phyloP scores from a whole-genome alignment of 1,140 invertebrate species.

The Meteorus sp. region DNA sequence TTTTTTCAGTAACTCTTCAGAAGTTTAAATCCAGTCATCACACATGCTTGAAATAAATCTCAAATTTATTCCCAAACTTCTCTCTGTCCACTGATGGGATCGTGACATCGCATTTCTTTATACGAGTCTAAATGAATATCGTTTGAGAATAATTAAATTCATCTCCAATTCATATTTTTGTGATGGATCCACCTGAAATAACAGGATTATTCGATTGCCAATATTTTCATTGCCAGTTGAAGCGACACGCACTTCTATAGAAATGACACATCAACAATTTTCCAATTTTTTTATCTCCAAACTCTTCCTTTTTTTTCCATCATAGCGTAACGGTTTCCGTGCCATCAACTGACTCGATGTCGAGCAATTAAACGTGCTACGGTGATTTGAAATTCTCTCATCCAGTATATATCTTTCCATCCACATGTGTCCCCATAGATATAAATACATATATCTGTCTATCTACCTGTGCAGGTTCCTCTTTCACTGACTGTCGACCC shows the following conservation, averaged over 20 bases:
- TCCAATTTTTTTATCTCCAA: background rate
- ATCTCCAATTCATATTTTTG: no score
- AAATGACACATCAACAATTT: background rate
- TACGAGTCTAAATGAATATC: no score
- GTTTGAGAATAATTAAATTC: no score
- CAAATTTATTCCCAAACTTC: no score
- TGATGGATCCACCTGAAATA: no score
- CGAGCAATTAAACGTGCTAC: slow-evolving; percentile 18
- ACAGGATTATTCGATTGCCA: background rate
- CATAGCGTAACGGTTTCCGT: background rate
- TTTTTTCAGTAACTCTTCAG: no score
- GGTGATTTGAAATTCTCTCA: slow-evolving; percentile 13
- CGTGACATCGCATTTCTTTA: no score
- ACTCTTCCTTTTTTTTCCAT: background rate
- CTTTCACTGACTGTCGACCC: no score
- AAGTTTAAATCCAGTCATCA: no score
- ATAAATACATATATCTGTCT: background rate
- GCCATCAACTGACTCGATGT: slow-evolving; percentile 19
- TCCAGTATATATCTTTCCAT: background rate
- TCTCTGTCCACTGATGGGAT: no score
- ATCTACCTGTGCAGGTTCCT: no score
- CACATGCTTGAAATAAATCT: no score
- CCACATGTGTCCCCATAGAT: background rate
- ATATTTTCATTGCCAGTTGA: background rate
- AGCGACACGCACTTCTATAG: background rate